phyloP scores from a whole-genome alignment of 2,888 invertebrate genomes.

The Diaphora mendica region DNA sequence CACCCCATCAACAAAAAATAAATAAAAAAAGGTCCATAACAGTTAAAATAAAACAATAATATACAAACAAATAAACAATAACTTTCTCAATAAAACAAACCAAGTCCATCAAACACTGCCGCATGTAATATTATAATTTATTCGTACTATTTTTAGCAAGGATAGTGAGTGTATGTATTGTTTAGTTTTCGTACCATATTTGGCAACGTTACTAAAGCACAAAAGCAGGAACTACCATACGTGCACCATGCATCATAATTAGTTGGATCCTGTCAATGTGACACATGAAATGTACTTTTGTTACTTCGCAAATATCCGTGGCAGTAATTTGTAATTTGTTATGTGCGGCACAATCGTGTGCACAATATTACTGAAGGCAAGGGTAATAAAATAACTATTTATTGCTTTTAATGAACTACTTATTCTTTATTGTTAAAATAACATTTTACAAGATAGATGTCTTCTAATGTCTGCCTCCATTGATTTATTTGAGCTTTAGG shows the following conservation, averaged over 20 bases:
- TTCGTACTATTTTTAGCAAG: slow-evolving; percentile 36
- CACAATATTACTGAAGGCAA: too few relatives aligned
- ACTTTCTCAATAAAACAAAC: neutral
- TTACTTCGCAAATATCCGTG: neutral
- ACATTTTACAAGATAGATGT: too few relatives aligned
- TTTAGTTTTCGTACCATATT: slow-evolving; percentile 44
- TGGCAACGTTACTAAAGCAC: slow-evolving; percentile 35
- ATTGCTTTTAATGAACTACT: neutral
- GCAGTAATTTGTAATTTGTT: neutral
- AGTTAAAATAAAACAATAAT: neutral
- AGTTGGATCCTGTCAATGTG: slow-evolving; percentile 40
- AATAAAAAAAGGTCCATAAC: too few relatives aligned
- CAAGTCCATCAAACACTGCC: slow-evolving; percentile 2
- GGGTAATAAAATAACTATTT: neutral
- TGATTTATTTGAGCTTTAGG: too few relatives aligned
- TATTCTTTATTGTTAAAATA: too few relatives aligned
- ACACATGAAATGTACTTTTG: neutral
- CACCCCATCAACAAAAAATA: too few relatives aligned
- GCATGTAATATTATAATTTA: slow-evolving; percentile 1
- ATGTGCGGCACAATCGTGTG: neutral
- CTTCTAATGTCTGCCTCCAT: too few relatives aligned
- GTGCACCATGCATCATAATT: slow-evolving; percentile 52
- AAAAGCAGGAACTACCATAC: slow-evolving; percentile 40
- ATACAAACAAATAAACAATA: neutral
- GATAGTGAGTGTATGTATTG: slow-evolving; percentile 34